These are phyloP conservation scores for Rhyacophila brunnea DNA, from an alignment of 1,140 invertebrate species.

Conservation along the genomic window DNA sequence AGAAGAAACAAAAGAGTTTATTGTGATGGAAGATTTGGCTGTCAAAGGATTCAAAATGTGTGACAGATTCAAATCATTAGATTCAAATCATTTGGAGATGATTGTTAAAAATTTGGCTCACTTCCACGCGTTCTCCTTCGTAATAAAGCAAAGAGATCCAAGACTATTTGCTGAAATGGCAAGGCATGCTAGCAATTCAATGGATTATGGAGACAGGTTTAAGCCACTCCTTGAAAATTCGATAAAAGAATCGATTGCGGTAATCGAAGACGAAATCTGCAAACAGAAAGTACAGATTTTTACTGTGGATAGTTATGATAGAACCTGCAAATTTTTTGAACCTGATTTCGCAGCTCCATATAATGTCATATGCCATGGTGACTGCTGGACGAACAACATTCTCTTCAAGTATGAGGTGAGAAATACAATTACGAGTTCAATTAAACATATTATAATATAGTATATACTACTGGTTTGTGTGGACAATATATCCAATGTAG, in stretches of 20 bases:
- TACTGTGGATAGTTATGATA: no score
- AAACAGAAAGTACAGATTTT: background rate
- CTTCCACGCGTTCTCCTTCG: constrained; percentile 50
- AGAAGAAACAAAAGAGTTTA: constrained; percentile 41
- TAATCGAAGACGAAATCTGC: background rate
- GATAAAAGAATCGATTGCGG: background rate
- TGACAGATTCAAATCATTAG: constrained; percentile 52
- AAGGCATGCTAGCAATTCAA: background rate
- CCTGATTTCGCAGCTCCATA: no score
- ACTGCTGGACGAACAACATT: no score
- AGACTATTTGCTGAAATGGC: constrained; percentile 2
- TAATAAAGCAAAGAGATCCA: constrained; percentile 9
- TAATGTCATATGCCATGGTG: no score
- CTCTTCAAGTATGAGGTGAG: no score
- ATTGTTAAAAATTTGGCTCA: constrained; percentile 54
- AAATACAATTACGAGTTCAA: no score
- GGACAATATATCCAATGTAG: no score
- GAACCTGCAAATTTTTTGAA: no score
- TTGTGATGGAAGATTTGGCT: constrained; percentile 56
- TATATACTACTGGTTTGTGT: no score
- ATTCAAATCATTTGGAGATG: constrained; percentile 47
- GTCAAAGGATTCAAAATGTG: constrained; percentile 52
- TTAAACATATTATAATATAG: no score
- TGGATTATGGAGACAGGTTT: background rate
- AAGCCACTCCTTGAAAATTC: background rate